Percentiles rank a stretch among this genome's conserved stretches.
phyloP scores from a whole-genome alignment of 2,797 vertebrate genomes.

The Melanotaenia pygmaea region DNA sequence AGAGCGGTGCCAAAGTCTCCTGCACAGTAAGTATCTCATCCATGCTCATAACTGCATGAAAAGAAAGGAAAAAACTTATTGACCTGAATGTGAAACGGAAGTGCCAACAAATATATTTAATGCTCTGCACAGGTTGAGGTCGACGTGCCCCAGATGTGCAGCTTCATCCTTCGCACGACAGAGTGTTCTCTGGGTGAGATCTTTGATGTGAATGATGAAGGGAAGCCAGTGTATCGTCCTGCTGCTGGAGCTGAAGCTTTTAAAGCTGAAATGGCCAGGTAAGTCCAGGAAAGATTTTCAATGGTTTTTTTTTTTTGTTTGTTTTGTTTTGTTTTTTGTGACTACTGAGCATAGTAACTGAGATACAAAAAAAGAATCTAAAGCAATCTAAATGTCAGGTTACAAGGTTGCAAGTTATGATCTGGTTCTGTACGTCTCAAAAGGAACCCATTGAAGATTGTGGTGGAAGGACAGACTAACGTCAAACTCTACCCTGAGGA shows the following conservation, averaged over 20 bases:
- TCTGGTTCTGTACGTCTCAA: constrained; percentile 25
- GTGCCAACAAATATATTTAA: constrained; percentile 11
- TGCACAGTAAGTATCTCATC: constrained; percentile 84
- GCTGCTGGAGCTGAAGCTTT: constrained; percentile 86
- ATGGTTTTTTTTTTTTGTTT: not conserved
- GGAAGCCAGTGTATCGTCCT: constrained; percentile 78
- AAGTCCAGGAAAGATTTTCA: constrained; percentile 38
- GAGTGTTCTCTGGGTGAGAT: constrained; percentile 90
- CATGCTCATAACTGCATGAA: not conserved
- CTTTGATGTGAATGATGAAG: constrained; percentile 69
- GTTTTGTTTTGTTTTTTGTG: not conserved
- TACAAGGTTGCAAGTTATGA: constrained; percentile 22
- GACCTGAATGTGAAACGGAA: not conserved
- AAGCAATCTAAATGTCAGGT: not conserved
- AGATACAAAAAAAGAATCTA: not conserved
- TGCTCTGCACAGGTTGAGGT: constrained; percentile 86
- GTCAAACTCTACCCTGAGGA: constrained; percentile 86
- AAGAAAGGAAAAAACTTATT: not conserved
- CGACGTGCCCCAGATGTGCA: constrained; percentile 92
- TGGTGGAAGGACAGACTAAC: constrained; percentile 74
- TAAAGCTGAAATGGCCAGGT: constrained; percentile 89
- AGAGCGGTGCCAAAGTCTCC: constrained; percentile 86
- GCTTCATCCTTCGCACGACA: constrained; percentile 86
- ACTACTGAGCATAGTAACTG: not conserved
- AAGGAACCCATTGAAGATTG: constrained; percentile 78